Percentiles rank a stretch among this genome's conserved stretches.
phyloP scores from a whole-genome alignment of 1,140 invertebrate species.

The Lepidostoma basale region DNA sequence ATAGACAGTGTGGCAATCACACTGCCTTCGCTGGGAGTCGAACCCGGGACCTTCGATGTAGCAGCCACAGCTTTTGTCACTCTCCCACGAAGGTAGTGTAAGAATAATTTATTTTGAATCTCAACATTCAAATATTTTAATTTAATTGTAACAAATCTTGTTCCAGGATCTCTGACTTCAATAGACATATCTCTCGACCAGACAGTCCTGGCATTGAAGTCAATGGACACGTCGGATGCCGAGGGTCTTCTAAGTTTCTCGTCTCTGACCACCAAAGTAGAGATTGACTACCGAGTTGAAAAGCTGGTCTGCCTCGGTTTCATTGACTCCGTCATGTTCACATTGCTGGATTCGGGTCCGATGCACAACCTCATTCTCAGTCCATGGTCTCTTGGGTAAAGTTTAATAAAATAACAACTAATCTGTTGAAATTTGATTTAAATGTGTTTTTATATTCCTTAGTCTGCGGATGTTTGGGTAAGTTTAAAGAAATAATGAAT shows the following conservation, averaged over 20 bases:
- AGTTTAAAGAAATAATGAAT: neutral
- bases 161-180: constrained; percentile 37
- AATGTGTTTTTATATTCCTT: too few relatives aligned
- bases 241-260: constrained; percentile 58
- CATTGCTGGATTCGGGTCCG: too few relatives aligned
- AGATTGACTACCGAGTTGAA: constrained; percentile 51
- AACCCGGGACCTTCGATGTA: too few relatives aligned
- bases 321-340: constrained; percentile 61
- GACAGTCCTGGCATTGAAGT: constrained; percentile 57
- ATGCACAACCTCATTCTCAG: constrained; percentile 61
- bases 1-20: too few relatives aligned
- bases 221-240: constrained; percentile 49
- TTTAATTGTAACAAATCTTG: too few relatives aligned
- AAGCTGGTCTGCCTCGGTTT: constrained; percentile 55
- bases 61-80: too few relatives aligned
- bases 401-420: neutral
- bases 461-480: too few relatives aligned
- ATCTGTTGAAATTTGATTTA: neutral
- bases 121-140: too few relatives aligned
- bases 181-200: constrained; percentile 59
- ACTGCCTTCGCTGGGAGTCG: too few relatives aligned
- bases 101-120: too few relatives aligned
- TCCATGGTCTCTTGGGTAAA: constrained; percentile 63
- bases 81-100: too few relatives aligned
- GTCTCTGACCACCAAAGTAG: constrained; percentile 41